These are phyloP conservation scores for Drosophila cardini DNA, from an alignment of 1,140 invertebrate species.

Conservation along the genomic window DNA sequence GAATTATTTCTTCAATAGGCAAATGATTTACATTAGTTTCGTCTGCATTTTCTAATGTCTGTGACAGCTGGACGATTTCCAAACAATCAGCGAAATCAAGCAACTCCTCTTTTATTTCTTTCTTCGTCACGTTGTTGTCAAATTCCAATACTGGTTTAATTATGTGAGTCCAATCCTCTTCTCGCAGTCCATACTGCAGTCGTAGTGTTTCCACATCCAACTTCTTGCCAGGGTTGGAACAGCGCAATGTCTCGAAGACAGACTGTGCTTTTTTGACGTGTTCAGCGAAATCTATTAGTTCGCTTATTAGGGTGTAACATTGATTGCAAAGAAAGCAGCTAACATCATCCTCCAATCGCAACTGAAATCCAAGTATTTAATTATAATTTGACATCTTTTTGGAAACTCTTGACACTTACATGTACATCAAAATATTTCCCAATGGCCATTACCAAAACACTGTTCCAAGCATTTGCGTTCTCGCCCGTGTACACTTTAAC, in stretches of 20 bases:
- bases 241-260: conserved; percentile 65
- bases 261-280: conserved; percentile 77
- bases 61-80: not conserved
- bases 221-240: conserved; percentile 38
- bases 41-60: conserved; percentile 3
- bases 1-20: conserved; percentile 36
- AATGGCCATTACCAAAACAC: conserved; percentile 65
- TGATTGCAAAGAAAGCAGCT: conserved; percentile 67
- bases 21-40: not conserved
- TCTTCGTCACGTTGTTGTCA: not conserved
- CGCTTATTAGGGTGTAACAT: conserved; percentile 72
- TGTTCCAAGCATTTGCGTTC: conserved; percentile 52
- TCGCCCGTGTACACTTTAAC: conserved; percentile 56
- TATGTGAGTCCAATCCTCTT: conserved; percentile 66
- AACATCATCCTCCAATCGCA: conserved; percentile 67
- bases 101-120: conserved; percentile 47
- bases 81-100: conserved; percentile 36
- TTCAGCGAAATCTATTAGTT: conserved; percentile 73
- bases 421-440: conserved; percentile 76
- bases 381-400: not conserved
- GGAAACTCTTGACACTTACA: conserved; percentile 46
- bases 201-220: conserved; percentile 55
- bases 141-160: conserved; percentile 50
- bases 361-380: conserved; percentile 32
- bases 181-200: conserved; percentile 54